These are phyloP conservation scores for Eulemur macaco DNA, from an alignment of 2,113 vertebrate species.

Conservation along the genomic window DNA sequence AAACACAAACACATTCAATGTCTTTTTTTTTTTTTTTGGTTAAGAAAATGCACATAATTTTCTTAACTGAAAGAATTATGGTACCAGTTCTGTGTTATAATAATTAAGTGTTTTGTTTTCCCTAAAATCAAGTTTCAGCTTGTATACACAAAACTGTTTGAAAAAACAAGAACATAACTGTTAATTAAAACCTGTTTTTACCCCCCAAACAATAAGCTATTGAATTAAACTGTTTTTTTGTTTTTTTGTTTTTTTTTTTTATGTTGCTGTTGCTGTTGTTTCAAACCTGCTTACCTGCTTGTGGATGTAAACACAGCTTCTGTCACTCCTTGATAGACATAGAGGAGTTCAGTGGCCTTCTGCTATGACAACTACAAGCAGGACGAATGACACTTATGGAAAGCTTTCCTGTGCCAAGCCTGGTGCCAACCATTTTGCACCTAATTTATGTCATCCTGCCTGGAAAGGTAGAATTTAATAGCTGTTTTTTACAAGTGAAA, in stretches of 20 bases:
- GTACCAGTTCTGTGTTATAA: conserved; percentile 31
- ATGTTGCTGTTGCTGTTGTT: not conserved
- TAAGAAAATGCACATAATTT: conserved; percentile 57
- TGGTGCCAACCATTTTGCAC: not conserved
- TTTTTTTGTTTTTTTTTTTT: not conserved
- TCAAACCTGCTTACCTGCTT: not conserved
- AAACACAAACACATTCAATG: conserved; percentile 51
- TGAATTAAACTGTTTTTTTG: not conserved
- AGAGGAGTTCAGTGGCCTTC: not conserved
- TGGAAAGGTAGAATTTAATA: not conserved
- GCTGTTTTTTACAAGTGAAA: not conserved
- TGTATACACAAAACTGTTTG: conserved; percentile 30
- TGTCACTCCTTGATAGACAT: not conserved
- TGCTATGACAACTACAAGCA: not conserved
- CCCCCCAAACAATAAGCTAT: not conserved
- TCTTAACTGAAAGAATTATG: conserved; percentile 54
- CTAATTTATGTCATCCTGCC: not conserved
- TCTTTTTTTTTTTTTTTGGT: not conserved
- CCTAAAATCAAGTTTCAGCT: conserved; percentile 47
- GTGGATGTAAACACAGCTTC: not conserved
- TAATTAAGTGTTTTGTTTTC: conserved; percentile 53
- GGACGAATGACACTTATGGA: not conserved
- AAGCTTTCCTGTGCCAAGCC: not conserved
- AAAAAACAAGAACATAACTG: conserved; percentile 57
- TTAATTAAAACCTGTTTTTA: conserved; percentile 57